Evolutionary conservation across 2,113 vertebrate species (phyloP).

Genomic region (Casuarius casuarius): DNA sequence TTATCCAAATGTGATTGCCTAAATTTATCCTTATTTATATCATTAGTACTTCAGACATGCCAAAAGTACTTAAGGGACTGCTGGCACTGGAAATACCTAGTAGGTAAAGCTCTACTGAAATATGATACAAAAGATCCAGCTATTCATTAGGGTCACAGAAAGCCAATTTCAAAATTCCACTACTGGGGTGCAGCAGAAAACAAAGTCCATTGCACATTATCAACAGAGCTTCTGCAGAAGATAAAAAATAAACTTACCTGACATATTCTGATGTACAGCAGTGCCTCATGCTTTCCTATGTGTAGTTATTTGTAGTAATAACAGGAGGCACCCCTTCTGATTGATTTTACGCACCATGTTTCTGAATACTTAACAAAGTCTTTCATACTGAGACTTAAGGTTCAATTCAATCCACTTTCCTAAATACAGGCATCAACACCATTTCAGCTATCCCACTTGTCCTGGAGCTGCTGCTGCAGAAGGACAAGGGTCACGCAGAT

Average conservation of each 20-base stretch:
- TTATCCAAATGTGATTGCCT: background rate
- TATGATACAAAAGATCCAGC: background rate
- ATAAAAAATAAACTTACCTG: background rate
- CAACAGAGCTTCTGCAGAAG: background rate
- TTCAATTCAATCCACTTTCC: background rate
- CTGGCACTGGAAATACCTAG: background rate
- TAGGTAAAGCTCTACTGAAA: background rate
- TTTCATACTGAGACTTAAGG: background rate
- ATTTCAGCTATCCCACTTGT: background rate
- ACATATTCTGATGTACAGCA: background rate
- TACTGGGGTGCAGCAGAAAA: background rate
- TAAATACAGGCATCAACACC: background rate
- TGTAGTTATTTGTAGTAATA: background rate
- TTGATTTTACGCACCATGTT: background rate
- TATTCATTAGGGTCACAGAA: background rate
- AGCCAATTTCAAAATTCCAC: background rate
- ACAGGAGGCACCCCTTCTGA: background rate
- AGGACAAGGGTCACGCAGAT: fast-evolving
- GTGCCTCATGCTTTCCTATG: background rate
- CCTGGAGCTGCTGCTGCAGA: background rate
- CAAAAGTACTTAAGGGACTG: background rate
- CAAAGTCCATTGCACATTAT: background rate
- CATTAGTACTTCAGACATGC: background rate
- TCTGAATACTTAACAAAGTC: background rate
- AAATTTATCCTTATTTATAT: background rate